Evolutionary conservation across 2,113 vertebrate species (phyloP).

Genomic region (Hylia prasina): DNA sequence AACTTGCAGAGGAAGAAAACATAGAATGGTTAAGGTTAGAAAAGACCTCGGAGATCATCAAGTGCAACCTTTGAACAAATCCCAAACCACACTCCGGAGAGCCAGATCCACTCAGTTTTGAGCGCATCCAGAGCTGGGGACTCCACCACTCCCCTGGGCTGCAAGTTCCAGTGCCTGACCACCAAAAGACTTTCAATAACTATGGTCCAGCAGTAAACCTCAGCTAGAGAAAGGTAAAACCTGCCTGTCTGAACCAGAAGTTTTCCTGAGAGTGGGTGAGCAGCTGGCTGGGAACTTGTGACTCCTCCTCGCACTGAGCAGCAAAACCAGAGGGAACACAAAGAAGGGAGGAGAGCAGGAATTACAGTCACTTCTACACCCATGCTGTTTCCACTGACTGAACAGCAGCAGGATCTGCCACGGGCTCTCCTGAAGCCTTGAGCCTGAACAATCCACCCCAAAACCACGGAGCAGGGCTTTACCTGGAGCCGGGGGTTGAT

Average conservation of each 20-base stretch:
- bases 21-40: background rate
- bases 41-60: background rate
- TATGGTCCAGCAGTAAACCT: background rate
- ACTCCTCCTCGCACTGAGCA: background rate
- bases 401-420: background rate
- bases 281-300: background rate
- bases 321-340: background rate
- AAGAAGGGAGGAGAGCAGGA: background rate
- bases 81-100: background rate
- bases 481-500: constrained; percentile 97
- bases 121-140: background rate
- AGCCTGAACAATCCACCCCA: background rate
- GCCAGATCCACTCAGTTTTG: background rate
- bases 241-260: background rate
- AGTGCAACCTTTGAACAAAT: background rate
- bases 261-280: background rate
- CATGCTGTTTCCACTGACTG: background rate
- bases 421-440: background rate
- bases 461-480: background rate
- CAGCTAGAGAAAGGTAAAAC: background rate
- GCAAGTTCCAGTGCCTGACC: background rate
- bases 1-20: background rate
- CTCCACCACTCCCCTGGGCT: background rate
- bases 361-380: background rate
- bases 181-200: background rate